phyloP scores from a whole-genome alignment of 2,113 vertebrate genomes.

The Myotis lucifugus region DNA sequence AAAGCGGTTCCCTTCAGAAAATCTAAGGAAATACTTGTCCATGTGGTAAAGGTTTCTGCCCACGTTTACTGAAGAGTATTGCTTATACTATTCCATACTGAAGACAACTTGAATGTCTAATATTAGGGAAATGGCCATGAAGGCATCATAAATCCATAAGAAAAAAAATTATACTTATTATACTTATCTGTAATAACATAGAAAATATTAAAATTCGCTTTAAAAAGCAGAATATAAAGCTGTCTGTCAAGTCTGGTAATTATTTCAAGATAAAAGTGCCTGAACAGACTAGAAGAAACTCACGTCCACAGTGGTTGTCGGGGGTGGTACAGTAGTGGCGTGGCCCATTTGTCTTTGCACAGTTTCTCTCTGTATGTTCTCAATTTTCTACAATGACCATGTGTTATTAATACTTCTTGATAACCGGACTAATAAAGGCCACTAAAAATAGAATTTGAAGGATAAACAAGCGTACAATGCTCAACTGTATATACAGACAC shows the following conservation, averaged over 20 bases:
- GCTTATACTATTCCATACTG: neutral
- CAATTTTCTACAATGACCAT: neutral
- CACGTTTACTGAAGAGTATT: neutral
- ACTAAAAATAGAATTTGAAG: neutral
- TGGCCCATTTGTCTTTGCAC: neutral
- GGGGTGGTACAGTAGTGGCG: no score
- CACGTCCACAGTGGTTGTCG: neutral
- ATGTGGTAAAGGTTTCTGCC: neutral
- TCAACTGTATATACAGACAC: neutral
- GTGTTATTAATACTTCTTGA: neutral
- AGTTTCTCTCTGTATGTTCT: neutral
- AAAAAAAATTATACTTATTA: neutral
- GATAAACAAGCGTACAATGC: neutral
- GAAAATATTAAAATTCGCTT: neutral
- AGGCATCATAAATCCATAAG: neutral
- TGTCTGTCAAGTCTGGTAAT: neutral
- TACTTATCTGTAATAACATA: neutral
- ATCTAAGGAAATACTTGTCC: neutral
- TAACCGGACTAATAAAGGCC: neutral
- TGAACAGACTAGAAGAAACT: neutral
- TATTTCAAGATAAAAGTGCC: neutral
- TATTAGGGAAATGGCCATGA: neutral
- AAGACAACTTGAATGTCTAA: neutral
- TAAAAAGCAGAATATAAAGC: neutral
- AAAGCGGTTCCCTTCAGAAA: neutral